Percentiles rank a stretch among this genome's conserved stretches.
These are phyloP conservation scores for Mesitornis unicolor DNA, from an alignment of 2,113 vertebrate species.

Conservation along the genomic window DNA sequence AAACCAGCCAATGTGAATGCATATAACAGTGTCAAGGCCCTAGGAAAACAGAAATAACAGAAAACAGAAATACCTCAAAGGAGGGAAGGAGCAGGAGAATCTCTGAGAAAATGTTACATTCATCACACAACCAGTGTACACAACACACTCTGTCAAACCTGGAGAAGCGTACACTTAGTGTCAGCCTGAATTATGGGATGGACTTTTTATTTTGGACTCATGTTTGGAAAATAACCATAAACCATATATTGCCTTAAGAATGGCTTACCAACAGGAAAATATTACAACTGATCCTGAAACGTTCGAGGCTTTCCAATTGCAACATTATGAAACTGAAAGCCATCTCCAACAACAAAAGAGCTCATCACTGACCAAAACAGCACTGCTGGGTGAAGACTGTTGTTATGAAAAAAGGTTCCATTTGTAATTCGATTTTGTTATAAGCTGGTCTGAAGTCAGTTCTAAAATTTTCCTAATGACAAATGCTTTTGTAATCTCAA, in stretches of 20 bases:
- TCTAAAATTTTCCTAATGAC: background rate
- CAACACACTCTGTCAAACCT: background rate
- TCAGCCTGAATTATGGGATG: background rate
- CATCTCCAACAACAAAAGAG: conserved; percentile 16
- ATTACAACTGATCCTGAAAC: background rate
- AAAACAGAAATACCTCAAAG: background rate
- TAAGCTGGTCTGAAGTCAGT: background rate
- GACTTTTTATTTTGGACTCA: background rate
- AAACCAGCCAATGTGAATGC: background rate
- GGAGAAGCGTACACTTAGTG: background rate
- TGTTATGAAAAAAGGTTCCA: background rate
- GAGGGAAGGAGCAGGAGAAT: background rate
- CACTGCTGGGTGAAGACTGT: background rate
- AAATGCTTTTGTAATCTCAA: background rate
- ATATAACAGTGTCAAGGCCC: background rate
- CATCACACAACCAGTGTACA: background rate
- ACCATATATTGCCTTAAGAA: background rate
- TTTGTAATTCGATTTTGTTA: background rate
- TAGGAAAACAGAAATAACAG: background rate
- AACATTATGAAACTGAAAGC: conserved; percentile 33
- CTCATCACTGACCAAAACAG: background rate
- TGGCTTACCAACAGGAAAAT: conserved; percentile 31
- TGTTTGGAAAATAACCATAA: conserved; percentile 36
- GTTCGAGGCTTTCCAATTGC: background rate
- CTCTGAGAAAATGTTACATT: background rate